These are phyloP conservation scores for Nipponacmea schrenckii DNA, from an alignment of 2,888 invertebrate genomes.

Conservation along the genomic window DNA sequence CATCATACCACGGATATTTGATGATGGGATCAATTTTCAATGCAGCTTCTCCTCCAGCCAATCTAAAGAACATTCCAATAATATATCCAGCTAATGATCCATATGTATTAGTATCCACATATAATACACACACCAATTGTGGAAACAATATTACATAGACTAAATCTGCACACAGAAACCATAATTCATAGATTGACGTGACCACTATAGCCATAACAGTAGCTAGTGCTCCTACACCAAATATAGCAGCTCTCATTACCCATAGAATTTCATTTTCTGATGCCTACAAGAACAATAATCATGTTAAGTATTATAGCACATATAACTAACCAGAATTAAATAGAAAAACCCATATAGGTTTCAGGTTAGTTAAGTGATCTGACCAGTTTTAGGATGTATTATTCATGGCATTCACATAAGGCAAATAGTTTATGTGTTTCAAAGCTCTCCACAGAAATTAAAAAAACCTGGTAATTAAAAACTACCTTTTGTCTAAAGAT, in stretches of 20 bases:
- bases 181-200: constrained; percentile 96
- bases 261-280: constrained; percentile 94
- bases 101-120: constrained; percentile 97
- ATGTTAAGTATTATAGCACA: not conserved
- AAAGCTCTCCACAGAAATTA: too few species aligned
- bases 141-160: constrained; percentile 99
- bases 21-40: constrained; percentile 59
- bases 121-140: constrained; percentile 96
- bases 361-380: not conserved
- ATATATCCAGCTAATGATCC: constrained; percentile 79
- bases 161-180: constrained; percentile 98
- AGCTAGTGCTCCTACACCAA: constrained; percentile 90
- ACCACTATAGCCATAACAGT: constrained; percentile 96
- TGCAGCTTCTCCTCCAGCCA: constrained; percentile 64
- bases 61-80: constrained; percentile 59
- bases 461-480: too few species aligned
- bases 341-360: not conserved
- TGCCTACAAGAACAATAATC: constrained; percentile 73
- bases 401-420: constrained; percentile 5
- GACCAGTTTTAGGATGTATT: not conserved
- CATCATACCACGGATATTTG: constrained; percentile 61
- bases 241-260: constrained; percentile 89
- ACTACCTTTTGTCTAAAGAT: constrained; percentile 90
- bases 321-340: not conserved
- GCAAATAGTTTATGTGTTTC: too few species aligned